These are phyloP conservation scores for Graptemys geographica DNA, from an alignment of 2,797 vertebrate genomes.

Conservation along the genomic window DNA sequence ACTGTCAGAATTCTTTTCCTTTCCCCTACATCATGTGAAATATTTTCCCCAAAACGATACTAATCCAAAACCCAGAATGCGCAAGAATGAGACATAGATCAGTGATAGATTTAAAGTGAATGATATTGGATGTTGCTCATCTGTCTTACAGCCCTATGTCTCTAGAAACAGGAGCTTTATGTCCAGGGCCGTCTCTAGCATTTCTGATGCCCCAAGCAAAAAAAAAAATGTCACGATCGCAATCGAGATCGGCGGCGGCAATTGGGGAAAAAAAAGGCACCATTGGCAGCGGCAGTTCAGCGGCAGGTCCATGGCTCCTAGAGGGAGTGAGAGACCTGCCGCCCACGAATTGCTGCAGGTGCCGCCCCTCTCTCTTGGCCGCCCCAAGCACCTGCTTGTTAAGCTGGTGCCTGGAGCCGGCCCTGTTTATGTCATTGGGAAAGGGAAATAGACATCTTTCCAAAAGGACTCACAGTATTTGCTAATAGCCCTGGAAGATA, in stretches of 20 bases:
- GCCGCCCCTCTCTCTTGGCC: no score
- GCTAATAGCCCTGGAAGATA: neutral
- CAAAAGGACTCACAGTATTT: neutral
- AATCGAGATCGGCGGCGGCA: no score
- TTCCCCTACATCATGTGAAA: neutral
- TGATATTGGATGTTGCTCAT: neutral
- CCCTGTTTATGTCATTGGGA: neutral
- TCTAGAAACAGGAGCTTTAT: neutral
- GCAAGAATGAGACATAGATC: neutral
- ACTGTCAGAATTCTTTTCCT: neutral
- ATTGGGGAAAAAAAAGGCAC: no score
- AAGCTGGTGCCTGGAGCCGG: no score
- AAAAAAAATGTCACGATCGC: no score
- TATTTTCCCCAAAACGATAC: fast-evolving
- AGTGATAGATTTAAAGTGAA: neutral
- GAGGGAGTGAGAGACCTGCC: no score
- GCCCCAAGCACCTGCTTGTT: no score
- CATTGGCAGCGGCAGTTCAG: no score
- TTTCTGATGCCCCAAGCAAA: no score
- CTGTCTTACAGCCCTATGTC: neutral
- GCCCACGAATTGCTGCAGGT: no score
- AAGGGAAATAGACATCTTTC: neutral
- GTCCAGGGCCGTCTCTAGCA: no score
- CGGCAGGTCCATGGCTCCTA: no score
- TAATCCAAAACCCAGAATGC: neutral